Evolutionary conservation across 2,797 vertebrate species (phyloP), one percentile per base, ranked within the genome.

Genomic region (Lagocephalus sceleratus): DNA sequence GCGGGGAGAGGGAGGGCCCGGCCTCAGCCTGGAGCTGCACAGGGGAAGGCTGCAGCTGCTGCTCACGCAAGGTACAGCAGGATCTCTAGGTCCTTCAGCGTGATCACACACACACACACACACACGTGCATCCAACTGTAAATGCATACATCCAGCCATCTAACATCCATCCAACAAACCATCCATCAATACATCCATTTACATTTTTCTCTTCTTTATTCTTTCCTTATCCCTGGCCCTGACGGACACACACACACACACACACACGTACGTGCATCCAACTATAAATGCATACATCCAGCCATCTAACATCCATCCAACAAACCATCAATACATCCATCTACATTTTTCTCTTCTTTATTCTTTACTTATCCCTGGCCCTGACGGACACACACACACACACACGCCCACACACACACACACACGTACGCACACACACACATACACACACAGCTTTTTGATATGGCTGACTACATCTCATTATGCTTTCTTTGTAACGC

Each of bases 11-110:
- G 85, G 73, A 48, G 93, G 90, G 64, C 88, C 89, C 60, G 57
- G 88, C 26, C 82, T 97, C 32, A 91, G 84, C 8, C 54, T 98
- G 92, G 93, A 94, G 73, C 75, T 99, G 63, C 79, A 88, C 75
- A 86, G 90, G 87, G 96, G 95, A 66, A 93, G 88, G 59, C 86
- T 98, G 9, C 89, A 85, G 47, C 83, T 97, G 63, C 81, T 93
- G 65, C 85, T 95, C 82, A 87, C 89, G 75, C 90, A 87, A 93
- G 96, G 94, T 98, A 93, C 6, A 47, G 11, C 46, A n/a, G n/a
- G n/a, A n/a, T n/a, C n/a, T n/a, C n/a, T n/a, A n/a, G n/a, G n/a
- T n/a, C n/a, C n/a, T n/a, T n/a, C n/a, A n/a, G n/a, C n/a, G 23
- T 14, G 7, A 16, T 51, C 32, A 7, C 32, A 12, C 32, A 1